These are phyloP conservation scores for Aelia acuminata DNA, from an alignment of 2,888 invertebrate genomes.

Conservation along the genomic window DNA sequence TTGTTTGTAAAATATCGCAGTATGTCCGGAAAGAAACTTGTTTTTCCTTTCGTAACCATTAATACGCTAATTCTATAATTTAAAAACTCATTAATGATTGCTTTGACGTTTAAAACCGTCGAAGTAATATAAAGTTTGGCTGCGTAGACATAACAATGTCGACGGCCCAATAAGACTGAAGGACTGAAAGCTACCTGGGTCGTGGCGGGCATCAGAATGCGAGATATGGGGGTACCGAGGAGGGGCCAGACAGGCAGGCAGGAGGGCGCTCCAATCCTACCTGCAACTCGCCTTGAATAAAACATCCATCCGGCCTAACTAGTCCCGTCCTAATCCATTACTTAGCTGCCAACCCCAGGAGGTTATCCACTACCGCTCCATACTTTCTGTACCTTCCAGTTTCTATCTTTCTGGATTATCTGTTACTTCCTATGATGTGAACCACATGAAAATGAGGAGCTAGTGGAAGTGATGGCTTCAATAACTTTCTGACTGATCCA, in stretches of 20 bases:
- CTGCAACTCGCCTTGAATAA: background rate
- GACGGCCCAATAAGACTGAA: background rate
- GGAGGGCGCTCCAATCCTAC: background rate
- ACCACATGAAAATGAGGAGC: too few relatives aligned
- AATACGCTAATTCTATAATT: too few relatives aligned
- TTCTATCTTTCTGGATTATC: background rate
- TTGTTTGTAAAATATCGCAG: too few relatives aligned
- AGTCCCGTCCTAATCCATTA: constrained; percentile 1
- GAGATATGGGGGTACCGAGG: background rate
- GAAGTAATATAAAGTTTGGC: background rate
- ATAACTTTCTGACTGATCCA: too few relatives aligned
- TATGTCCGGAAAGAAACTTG: too few relatives aligned
- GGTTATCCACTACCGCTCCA: background rate
- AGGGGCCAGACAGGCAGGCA: background rate
- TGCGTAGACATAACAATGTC: background rate
- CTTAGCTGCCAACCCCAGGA: background rate
- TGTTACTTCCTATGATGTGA: too few relatives aligned
- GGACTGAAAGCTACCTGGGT: background rate
- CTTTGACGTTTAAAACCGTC: too few relatives aligned
- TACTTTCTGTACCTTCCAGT: background rate
- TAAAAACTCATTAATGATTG: too few relatives aligned
- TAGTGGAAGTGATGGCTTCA: too few relatives aligned
- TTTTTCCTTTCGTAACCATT: too few relatives aligned
- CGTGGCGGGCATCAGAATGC: background rate
- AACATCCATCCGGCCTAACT: constrained; percentile 13